phyloP scores from a whole-genome alignment of 2,888 invertebrate genomes.

The Sphaerophoria taeniata region DNA sequence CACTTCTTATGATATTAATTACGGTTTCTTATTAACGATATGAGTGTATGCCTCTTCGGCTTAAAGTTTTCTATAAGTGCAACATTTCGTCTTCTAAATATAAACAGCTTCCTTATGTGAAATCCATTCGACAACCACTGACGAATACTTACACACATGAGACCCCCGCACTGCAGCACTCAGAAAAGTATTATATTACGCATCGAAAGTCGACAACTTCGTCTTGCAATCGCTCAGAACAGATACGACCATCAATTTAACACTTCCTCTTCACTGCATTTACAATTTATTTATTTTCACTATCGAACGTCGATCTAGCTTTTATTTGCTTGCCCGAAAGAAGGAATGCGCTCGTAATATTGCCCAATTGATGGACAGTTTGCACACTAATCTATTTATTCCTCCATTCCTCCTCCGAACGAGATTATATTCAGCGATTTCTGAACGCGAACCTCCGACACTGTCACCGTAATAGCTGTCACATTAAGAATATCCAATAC shows the following conservation, averaged over 20 bases:
- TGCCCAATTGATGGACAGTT: slow-evolving; percentile 67
- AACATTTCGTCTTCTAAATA: no score
- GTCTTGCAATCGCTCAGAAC: slow-evolving; percentile 45
- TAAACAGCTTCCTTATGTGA: no score
- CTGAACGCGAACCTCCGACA: neutral
- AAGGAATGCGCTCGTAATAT: slow-evolving; percentile 59
- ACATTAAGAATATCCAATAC: slow-evolving; percentile 59
- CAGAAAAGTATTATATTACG: slow-evolving; percentile 2
- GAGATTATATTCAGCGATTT: slow-evolving; percentile 62
- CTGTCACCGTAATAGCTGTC: slow-evolving; percentile 45
- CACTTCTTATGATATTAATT: no score
- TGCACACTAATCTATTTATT: slow-evolving; percentile 65
- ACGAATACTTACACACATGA: no score
- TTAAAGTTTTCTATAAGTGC: no score
- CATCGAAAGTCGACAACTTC: neutral
- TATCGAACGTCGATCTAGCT: slow-evolving; percentile 46
- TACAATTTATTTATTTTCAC: slow-evolving; percentile 51
- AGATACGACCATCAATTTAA: slow-evolving; percentile 48
- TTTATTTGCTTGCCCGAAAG: slow-evolving; percentile 39
- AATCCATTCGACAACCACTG: no score
- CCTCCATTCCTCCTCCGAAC: slow-evolving; percentile 5
- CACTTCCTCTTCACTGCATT: slow-evolving; percentile 31
- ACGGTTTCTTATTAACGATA: no score
- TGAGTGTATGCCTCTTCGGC: no score
- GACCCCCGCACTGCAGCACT: no score